Percentiles rank a stretch among this genome's conserved stretches.
Conservation (phyloP, 2,797 vertebrate species). For the Gouania willdenowi region DNA sequence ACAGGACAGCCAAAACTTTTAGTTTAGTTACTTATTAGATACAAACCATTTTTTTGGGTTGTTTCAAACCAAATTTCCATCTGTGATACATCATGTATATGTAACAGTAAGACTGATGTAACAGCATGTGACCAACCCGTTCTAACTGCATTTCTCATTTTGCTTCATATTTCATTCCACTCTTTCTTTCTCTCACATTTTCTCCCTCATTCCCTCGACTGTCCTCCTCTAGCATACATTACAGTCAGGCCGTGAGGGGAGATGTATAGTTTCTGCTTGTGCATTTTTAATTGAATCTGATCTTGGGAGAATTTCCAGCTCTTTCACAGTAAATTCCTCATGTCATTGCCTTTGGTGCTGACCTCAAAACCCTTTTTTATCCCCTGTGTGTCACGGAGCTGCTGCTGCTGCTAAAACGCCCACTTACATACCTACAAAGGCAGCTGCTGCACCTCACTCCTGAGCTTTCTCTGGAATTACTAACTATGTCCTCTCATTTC, state of each 20-base stretch:
- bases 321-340: constrained; percentile 17
- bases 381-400: constrained; percentile 16
- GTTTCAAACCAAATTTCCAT: too few species aligned
- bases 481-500: constrained; percentile 12
- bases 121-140: too few species aligned
- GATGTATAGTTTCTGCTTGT: constrained; percentile 36
- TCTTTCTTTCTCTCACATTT: background rate
- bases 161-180: background rate
- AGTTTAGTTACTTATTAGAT: too few species aligned
- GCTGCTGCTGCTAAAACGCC: constrained; percentile 3
- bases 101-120: too few species aligned
- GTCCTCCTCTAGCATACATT: constrained; percentile 14
- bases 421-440: constrained; percentile 13
- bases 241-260: constrained; percentile 14
- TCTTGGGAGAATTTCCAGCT: constrained; percentile 37
- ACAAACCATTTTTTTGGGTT: too few species aligned
- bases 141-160: too few species aligned
- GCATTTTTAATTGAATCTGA: constrained; percentile 56
- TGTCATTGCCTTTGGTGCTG: constrained; percentile 39
- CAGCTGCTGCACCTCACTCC: constrained; percentile 28
- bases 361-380: constrained; percentile 47
- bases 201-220: background rate
- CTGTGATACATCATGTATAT: too few species aligned
- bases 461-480: constrained; percentile 26
- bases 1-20: too few species aligned